Evolutionary conservation across 2,888 invertebrate genomes (phyloP).

Genomic region (Adelognathus sp.): DNA sequence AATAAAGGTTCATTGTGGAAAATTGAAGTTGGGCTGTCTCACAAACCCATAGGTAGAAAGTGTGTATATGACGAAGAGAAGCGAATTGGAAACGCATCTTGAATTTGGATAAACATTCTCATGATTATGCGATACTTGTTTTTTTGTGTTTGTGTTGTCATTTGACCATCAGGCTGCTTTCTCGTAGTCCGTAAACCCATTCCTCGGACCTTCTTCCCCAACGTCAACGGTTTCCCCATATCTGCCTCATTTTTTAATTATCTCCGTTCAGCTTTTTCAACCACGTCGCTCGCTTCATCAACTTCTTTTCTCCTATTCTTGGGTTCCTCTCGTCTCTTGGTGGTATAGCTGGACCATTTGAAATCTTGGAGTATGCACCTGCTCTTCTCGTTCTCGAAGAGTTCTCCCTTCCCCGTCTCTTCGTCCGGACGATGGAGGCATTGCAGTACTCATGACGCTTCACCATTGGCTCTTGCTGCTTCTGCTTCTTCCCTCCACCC

Average conservation of each 20-base stretch:
- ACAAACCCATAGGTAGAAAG: too few relatives aligned
- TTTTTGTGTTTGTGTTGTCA: too few relatives aligned
- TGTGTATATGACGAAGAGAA: too few relatives aligned
- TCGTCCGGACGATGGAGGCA: not conserved
- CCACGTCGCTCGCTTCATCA: not conserved
- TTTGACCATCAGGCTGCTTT: too few relatives aligned
- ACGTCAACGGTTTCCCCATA: constrained; percentile 9
- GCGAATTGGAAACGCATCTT: too few relatives aligned
- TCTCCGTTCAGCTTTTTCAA: not conserved
- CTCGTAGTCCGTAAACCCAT: not conserved
- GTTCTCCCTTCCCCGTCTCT: not conserved
- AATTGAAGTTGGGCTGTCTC: too few relatives aligned
- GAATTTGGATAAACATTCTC: too few relatives aligned
- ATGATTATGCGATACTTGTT: too few relatives aligned
- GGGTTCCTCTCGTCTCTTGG: not conserved
- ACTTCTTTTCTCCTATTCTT: not conserved
- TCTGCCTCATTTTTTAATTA: not conserved
- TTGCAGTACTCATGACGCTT: not conserved
- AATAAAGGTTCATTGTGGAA: too few relatives aligned
- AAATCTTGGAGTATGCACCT: too few relatives aligned
- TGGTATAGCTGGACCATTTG: not conserved
- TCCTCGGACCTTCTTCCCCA: not conserved
- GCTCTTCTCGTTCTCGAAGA: not conserved
- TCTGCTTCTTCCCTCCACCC: not conserved
- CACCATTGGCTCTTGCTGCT: not conserved